Percentiles rank a stretch among this genome's conserved stretches.
Conservation (phyloP, 2,113 vertebrate genomes). For the Triplophysa siluroides region DNA sequence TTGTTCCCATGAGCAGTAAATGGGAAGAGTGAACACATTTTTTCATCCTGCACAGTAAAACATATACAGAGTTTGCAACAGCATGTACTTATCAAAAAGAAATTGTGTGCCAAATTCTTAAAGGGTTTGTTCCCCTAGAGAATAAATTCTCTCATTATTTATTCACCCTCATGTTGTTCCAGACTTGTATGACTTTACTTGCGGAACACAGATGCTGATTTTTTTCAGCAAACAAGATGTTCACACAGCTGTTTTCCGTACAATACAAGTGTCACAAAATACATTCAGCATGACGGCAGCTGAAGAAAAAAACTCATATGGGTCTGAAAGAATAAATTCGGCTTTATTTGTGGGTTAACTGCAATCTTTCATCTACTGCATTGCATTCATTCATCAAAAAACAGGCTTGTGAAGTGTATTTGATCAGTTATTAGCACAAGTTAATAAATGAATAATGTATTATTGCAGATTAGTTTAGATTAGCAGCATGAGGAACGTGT, state of each 20-base stretch:
- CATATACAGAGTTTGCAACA: neutral
- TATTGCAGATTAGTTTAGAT: neutral
- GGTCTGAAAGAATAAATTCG: neutral
- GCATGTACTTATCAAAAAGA: slow-evolving; percentile 14
- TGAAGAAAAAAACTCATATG: neutral
- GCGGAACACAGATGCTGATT: too few species aligned
- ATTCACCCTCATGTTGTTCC: neutral
- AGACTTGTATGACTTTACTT: too few species aligned
- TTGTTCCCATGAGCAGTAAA: slow-evolving; percentile 24
- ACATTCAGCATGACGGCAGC: neutral
- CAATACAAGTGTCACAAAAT: too few species aligned
- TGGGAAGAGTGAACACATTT: neutral
- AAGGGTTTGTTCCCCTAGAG: neutral
- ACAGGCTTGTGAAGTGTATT: neutral
- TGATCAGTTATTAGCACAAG: slow-evolving; percentile 20
- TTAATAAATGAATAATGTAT: slow-evolving; percentile 39
- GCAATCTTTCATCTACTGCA: neutral
- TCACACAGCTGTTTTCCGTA: too few species aligned
- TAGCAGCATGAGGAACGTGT: slow-evolving; percentile 36
- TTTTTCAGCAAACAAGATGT: too few species aligned
- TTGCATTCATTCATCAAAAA: neutral
- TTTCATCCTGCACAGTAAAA: slow-evolving; percentile 21
- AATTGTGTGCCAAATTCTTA: neutral
- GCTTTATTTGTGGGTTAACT: neutral
- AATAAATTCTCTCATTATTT: neutral